Conservation (phyloP, 2,888 invertebrate species). For the Trisateles emortualis region DNA sequence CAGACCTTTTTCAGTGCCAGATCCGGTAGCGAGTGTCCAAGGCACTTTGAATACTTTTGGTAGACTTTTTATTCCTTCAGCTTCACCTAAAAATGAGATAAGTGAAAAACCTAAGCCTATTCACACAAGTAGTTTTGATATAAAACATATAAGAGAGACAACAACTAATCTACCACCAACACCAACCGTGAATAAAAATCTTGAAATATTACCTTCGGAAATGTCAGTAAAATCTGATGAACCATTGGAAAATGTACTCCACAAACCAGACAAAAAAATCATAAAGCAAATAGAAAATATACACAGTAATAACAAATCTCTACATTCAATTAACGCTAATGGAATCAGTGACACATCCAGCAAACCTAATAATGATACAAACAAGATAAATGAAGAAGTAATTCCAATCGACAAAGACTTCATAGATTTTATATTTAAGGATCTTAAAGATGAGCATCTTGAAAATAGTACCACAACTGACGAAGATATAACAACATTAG, state of each 20-base stretch:
- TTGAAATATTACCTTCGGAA: neutral
- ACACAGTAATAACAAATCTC: neutral
- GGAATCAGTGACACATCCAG: neutral
- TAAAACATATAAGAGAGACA: neutral
- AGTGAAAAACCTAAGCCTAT: neutral
- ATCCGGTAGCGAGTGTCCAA: slow-evolving; percentile 9
- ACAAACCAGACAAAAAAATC: neutral
- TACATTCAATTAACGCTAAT: neutral
- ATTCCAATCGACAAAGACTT: slow-evolving; percentile 19
- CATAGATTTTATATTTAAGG: slow-evolving; percentile 30
- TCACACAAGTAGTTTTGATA: neutral
- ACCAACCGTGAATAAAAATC: slow-evolving; percentile 2
- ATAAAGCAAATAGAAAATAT: neutral
- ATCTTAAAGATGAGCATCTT: slow-evolving; percentile 7
- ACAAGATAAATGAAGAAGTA: neutral
- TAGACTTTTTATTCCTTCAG: slow-evolving; percentile 21
- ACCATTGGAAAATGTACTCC: neutral
- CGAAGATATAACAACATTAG: slow-evolving; percentile 17
- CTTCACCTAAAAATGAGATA: neutral
- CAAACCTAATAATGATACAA: neutral
- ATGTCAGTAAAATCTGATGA: neutral
- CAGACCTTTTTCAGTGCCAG: slow-evolving; percentile 15
- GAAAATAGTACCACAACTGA: slow-evolving; percentile 13
- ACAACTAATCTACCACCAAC: neutral
- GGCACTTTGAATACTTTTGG: slow-evolving; percentile 14